Percentiles rank a stretch among this genome's conserved stretches.
Conservation (phyloP, 1,140 invertebrate genomes). For the Camponotus floridanus region DNA sequence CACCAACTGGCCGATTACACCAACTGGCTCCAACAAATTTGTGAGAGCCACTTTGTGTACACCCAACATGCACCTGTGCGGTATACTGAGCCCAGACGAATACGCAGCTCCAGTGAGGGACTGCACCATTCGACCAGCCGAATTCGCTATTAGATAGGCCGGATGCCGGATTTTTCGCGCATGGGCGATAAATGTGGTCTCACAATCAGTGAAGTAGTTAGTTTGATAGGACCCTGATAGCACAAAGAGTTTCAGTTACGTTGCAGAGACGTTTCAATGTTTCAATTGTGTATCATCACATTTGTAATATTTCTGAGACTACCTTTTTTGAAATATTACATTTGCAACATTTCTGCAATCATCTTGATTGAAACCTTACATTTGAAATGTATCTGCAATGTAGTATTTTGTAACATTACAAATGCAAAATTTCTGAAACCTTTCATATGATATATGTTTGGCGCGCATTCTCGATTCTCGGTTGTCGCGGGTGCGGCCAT, state of each 20-base stretch:
- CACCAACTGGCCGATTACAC: too few species aligned
- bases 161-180: neutral
- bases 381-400: neutral
- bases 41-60: too few species aligned
- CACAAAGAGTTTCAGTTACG: neutral
- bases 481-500: too few species aligned
- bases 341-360: neutral
- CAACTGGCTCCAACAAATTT: too few species aligned
- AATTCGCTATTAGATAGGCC: too few species aligned
- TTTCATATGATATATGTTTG: too few species aligned
- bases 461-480: too few species aligned
- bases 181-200: neutral
- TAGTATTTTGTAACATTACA: neutral
- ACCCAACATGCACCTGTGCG: too few species aligned
- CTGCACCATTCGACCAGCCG: too few species aligned
- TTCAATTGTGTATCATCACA: neutral
- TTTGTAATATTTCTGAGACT: neutral
- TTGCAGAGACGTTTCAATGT: neutral
- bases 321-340: neutral
- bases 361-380: conserved; percentile 10
- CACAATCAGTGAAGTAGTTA: neutral
- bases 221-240: neutral
- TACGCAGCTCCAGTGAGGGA: too few species aligned
- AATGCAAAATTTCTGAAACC: too few species aligned
- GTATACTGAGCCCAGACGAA: too few species aligned